phyloP scores from a whole-genome alignment of 1,140 invertebrate species.

The Eciton burchellii region DNA sequence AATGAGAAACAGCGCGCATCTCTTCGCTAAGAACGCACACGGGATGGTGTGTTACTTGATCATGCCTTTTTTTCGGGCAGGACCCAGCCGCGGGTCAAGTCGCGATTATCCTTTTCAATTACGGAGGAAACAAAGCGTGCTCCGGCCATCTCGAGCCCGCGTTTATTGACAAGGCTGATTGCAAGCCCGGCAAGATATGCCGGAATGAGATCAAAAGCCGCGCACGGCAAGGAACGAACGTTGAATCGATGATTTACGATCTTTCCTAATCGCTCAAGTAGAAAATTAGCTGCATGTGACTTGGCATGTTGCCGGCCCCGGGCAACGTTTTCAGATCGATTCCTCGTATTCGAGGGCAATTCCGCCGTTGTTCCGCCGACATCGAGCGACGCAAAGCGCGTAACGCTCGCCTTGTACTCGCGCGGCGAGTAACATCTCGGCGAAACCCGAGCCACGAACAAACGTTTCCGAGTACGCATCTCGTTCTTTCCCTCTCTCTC shows the following conservation, averaged over 20 bases:
- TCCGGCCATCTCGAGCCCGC: too few relatives aligned
- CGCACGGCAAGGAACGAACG: not conserved
- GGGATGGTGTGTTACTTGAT: not conserved
- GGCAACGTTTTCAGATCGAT: not conserved
- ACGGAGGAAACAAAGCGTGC: not conserved
- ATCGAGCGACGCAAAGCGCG: not conserved
- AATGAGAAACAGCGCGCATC: slow-evolving; percentile 22
- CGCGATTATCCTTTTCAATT: slow-evolving; percentile 10
- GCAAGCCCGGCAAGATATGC: not conserved
- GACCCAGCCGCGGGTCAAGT: too few relatives aligned
- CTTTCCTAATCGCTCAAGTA: not conserved
- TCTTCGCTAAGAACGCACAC: not conserved
- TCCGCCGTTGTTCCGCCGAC: not conserved
- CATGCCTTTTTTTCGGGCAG: not conserved
- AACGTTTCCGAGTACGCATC: slow-evolving; percentile 16
- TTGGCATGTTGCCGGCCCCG: not conserved
- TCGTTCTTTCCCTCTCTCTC: not conserved
- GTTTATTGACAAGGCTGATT: slow-evolving; percentile 19
- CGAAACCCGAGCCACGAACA: slow-evolving; percentile 29
- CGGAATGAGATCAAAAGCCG: not conserved
- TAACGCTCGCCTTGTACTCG: slow-evolving; percentile 20
- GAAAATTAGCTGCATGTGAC: not conserved
- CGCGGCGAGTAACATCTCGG: slow-evolving; percentile 15
- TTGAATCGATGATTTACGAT: not conserved
- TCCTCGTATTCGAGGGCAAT: not conserved